A percentile compares a stretch with the other conserved stretches of the same genome.
Evolutionary conservation across 2,797 vertebrate genomes (phyloP).

Genomic region (Sebastes baramenuke): DNA sequence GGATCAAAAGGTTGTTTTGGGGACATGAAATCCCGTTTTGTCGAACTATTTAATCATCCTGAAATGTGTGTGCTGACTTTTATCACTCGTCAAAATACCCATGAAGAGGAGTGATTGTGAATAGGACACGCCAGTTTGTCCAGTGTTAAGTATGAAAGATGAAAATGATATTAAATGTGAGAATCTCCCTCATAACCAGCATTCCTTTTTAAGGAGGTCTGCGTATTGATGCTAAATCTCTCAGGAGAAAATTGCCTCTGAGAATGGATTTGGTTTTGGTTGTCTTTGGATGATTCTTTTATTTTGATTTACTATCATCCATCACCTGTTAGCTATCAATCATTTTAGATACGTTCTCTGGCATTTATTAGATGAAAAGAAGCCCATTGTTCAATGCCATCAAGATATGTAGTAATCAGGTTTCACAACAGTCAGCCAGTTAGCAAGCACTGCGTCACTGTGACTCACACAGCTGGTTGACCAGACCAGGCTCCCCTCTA

Average conservation of each 20-base stretch:
- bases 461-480: slow-evolving; percentile 38
- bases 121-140: not conserved
- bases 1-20: slow-evolving; percentile 24
- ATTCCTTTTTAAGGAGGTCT: not conserved
- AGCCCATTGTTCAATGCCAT: not conserved
- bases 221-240: not conserved
- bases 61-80: not conserved
- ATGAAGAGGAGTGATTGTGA: not conserved
- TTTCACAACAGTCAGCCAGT: slow-evolving; percentile 11
- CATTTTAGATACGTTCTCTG: not conserved
- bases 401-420: slow-evolving; percentile 6
- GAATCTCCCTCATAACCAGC: not conserved
- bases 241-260: not conserved
- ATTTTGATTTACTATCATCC: not conserved
- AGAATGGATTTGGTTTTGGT: not conserved
- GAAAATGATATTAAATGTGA: not conserved
- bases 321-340: not conserved
- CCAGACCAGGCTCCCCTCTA: slow-evolving; percentile 21
- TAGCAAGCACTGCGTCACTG: not conserved
- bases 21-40: slow-evolving; percentile 2
- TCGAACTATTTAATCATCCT: not conserved
- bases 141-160: not conserved
- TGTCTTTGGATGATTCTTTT: not conserved
- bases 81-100: not conserved
- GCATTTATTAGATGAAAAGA: not conserved